Evolutionary conservation across 2,113 vertebrate species (phyloP).

Genomic region (Mustelus asterias): DNA sequence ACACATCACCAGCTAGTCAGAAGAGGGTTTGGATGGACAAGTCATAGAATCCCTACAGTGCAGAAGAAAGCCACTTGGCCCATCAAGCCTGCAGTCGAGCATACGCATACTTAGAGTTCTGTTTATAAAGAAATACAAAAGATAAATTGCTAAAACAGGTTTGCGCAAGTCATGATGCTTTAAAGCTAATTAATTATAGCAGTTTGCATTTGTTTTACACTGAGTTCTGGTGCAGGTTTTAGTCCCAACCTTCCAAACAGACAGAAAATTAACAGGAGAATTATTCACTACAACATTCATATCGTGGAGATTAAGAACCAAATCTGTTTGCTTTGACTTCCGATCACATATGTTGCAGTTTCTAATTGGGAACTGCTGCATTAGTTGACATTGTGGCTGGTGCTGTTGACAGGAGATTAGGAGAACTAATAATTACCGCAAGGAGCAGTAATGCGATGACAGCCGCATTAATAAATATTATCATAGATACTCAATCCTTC

Average conservation of each 20-base stretch:
- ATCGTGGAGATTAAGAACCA: neutral
- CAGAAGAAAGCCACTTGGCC: too few relatives aligned
- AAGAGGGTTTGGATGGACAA: neutral
- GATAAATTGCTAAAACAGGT: neutral
- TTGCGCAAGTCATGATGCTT: neutral
- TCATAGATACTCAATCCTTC: neutral
- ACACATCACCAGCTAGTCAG: neutral
- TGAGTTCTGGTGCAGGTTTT: neutral
- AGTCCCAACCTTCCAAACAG: neutral
- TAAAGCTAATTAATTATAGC: neutral
- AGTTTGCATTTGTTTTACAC: neutral
- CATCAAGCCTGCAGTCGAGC: neutral
- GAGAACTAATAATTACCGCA: neutral
- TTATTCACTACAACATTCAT: neutral
- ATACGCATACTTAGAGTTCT: too few relatives aligned
- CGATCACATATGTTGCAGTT: neutral
- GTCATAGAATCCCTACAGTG: too few relatives aligned
- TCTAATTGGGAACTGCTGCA: neutral
- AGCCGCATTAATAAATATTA: neutral
- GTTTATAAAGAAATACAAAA: neutral
- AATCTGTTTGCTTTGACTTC: neutral
- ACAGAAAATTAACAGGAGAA: neutral
- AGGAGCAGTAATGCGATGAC: neutral
- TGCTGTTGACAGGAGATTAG: neutral
- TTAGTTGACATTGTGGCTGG: neutral